Evolutionary conservation across 2,797 vertebrate species (phyloP), one percentile per base, ranked within the genome.

Genomic region (Micropoecilia bifurca): DNA sequence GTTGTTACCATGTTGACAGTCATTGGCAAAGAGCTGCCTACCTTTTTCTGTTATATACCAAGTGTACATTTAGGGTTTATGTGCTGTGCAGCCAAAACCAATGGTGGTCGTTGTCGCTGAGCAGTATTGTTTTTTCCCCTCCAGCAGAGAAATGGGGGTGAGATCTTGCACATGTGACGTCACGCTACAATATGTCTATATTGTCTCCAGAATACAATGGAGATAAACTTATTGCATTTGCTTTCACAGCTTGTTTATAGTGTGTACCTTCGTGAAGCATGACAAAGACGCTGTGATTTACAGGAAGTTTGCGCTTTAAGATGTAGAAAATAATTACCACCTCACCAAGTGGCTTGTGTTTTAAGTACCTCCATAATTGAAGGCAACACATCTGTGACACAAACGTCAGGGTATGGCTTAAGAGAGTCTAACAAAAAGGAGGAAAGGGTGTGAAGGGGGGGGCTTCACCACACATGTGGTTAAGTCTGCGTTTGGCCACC

Each of bases 331-430:
- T n/a, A 57, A 87, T 84, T 79, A 69, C 75, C 28, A 80, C 47
- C 47, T 20, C 18, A 75, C 81, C 71, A 57, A 48, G 57, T 48
- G 48, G 75, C 79, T 83, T 69, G 87, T 76, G 79, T 85, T 90
- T 81, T 61, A 61, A 80, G 86, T 71, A 30, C 73, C 81, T 84
- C 6, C 39, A 10, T 90, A 89, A 91, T 91, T 91, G 81, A 82
- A 87, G 86, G 86, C 80, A 76, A 72, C 78, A 87, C 90, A 93
- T 94, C 93, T 94, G 91, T 77, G 91, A 73, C 85, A 85, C 82
- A 85, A 91, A 90, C 83, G 79, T 78, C 83, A 88, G 86, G 73
- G 85, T 71, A 50, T 66, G 79, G 71, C 39, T 79, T 82, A 78
- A 84, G 57, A 89, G 48, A 77, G 79, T 84, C 74, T 73, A 74